Evolutionary conservation across 2,797 vertebrate species (phyloP).

Genomic region (Acanthurus tractus): DNA sequence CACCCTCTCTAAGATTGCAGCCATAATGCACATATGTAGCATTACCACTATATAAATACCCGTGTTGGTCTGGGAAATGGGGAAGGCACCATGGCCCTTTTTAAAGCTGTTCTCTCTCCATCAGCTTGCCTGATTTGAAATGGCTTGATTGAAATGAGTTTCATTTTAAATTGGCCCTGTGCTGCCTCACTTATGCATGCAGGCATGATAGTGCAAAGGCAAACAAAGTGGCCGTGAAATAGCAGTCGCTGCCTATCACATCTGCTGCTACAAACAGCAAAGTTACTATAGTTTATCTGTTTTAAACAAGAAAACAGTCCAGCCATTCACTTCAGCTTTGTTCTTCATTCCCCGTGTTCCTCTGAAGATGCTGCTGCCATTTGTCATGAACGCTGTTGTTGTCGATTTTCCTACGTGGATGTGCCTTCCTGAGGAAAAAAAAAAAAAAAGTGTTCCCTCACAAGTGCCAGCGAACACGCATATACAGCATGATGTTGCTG

Average conservation of each 20-base stretch:
- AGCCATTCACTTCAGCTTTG: constrained; percentile 26
- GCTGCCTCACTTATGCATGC: constrained; percentile 52
- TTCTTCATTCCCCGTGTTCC: constrained; percentile 46
- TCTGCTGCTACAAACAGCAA: constrained; percentile 32
- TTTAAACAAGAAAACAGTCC: constrained; percentile 43
- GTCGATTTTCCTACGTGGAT: constrained; percentile 60
- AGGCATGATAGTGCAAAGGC: constrained; percentile 39
- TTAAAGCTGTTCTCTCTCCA: constrained; percentile 61
- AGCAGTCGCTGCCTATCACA: constrained; percentile 46
- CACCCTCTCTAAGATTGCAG: constrained; percentile 10
- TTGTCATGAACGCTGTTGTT: constrained; percentile 68
- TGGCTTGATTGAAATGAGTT: constrained; percentile 71
- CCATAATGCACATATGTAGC: constrained; percentile 17
- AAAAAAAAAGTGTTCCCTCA: constrained; percentile 12
- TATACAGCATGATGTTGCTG: constrained; percentile 47
- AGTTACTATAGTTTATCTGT: constrained; percentile 34
- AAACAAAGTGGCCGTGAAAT: constrained; percentile 61
- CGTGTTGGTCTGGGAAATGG: constrained; percentile 46
- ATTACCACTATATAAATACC: constrained; percentile 49
- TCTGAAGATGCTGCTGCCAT: constrained; percentile 54
- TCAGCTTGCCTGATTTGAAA: constrained; percentile 70
- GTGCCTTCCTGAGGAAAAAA: constrained; percentile 29
- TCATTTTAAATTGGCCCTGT: constrained; percentile 57
- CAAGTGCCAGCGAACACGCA: constrained; percentile 20
- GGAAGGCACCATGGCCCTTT: constrained; percentile 39